Base-by-base conservation (phyloP, 2,888 invertebrate genomes). In the Caenorhabditis afra region DNA sequence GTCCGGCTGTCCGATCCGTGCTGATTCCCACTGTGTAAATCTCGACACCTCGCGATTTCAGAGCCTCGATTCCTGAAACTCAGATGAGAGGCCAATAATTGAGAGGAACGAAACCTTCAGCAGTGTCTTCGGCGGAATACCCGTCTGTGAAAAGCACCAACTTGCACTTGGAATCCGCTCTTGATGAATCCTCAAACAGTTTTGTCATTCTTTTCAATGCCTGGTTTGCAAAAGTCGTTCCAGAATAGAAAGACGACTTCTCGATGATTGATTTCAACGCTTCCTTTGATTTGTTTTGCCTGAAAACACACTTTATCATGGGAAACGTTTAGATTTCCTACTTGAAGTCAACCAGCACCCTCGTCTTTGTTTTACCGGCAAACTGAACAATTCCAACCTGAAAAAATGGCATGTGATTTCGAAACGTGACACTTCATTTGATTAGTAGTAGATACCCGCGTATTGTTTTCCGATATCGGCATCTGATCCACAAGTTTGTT, bases 61-160 rank as follows among this genome's bases (percentile, higher is more conserved):
- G 68, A 3, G 57, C 58, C 29, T 77, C 73, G 18, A 76, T 67
- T 10, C 82, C 82, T 79, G 47, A 1, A 70, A 23, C 5, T 22
- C 11, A 29, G 29, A n/a, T 12, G 10, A 20, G 12, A 23, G 14
- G 11, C 11, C 50, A 52, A 14, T 23, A 52, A 8, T 23, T 23
- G 11, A 23, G 14, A 1, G 23, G 23, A 52, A 52, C 10, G 5
- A 64, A 29, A 79, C 81, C 81, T 76, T 71, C 62, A n/a, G 59
- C 11, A 4, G 83, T 81, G 44, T 78, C 75, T 29, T 83, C 83
- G 1, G 77, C 68, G 47, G 76, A 75, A 53, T 79, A 83, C 18
- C 83, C 83, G 55, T 83, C 83, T 2, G 83, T 81, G 47, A 83
- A 83, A 14, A 83, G 14, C 0, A 83, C 53, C 0, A 83, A 22